Base-by-base conservation (phyloP, 2,888 invertebrate genomes). In the Therioaphis trifolii region DNA sequence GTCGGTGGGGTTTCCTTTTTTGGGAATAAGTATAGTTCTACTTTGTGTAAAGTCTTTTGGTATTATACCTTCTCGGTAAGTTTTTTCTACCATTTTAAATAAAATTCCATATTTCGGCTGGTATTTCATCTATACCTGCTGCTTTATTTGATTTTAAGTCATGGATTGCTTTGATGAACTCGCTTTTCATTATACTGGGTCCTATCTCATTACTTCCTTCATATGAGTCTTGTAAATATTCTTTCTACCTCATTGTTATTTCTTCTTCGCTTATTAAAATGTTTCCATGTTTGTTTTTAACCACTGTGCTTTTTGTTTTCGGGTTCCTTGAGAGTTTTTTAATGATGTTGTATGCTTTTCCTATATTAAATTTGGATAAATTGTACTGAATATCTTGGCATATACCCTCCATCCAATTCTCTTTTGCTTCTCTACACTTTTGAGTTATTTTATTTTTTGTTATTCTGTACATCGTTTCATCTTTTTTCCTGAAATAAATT, bases 141-240 rank as follows among this genome's bases (percentile, higher is more conserved):
- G 79, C 79, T 69, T 78, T 78, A 49, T 78, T 78, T 27, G 35
- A 27, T 68, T 43, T 68, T 27, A 79, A 55, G n/a, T 40, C 61
- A 24, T 49, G 58, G 35, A 78, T 43, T 21, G 46, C 58, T 78
- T 78, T 61, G 29, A 43, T 35, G 46, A 63, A 78, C 21, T 78
- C 66, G 27, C 63, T 63, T 63, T 78, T 78, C 15, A 63, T 35
- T 61, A 78, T 78, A 63, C 46, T 66, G 66, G 66, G 66, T 63
- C 66, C 66, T 46, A 63, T 63, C 12, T 63, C 63, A 63, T 46
- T 55, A 55, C n/a, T 55, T 55, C 21, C 21, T 55, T 55, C n/a
- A 55, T 55, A n/a, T 55, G n/a, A n/a, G 21, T 21, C 55, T 55
- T n/a, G 14, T 55, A 55, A 55, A 55, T 55, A 55, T 55, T 55